Evolutionary conservation across 2,888 invertebrate genomes (phyloP).

Genomic region (Microctonus brassicae): DNA sequence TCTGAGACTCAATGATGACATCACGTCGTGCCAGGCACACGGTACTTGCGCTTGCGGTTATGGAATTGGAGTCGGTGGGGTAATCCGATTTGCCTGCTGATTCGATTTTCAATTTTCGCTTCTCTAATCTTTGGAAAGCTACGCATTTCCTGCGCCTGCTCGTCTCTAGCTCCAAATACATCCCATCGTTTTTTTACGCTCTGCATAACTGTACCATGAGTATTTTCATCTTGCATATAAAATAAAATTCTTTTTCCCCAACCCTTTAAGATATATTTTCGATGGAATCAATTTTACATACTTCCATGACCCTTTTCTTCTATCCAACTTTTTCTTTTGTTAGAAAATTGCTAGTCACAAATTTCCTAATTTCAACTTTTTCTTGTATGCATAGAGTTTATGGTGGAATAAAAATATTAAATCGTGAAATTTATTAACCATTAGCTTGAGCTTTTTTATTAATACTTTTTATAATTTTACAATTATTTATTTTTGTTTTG

Average conservation of each 20-base stretch:
- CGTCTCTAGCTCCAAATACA: conserved; percentile 12
- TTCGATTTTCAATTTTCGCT: conserved; percentile 63
- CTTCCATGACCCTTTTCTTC: conserved; percentile 1
- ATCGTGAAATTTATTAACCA: no score
- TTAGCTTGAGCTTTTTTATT: no score
- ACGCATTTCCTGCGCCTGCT: conserved; percentile 54
- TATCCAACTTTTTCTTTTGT: not conserved
- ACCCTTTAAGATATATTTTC: not conserved
- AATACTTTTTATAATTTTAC: no score
- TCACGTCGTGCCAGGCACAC: conserved; percentile 35
- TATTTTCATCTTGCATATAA: conserved; percentile 29
- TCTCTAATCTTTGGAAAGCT: conserved; percentile 52
- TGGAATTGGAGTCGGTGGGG: conserved; percentile 51
- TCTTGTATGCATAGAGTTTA: no score
- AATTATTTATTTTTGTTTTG: not conserved
- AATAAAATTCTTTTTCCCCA: conserved; percentile 39
- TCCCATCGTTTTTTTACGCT: not conserved
- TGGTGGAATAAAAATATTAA: no score
- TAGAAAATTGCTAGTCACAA: not conserved
- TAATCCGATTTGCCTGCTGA: conserved; percentile 61
- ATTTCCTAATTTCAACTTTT: no score
- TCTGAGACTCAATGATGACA: conserved; percentile 38
- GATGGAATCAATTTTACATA: not conserved
- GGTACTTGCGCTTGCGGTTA: conserved; percentile 52
- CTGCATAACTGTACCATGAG: conserved; percentile 3